phyloP scores from a whole-genome alignment of 2,797 vertebrate genomes.

The Triplophysa yarkandensis region DNA sequence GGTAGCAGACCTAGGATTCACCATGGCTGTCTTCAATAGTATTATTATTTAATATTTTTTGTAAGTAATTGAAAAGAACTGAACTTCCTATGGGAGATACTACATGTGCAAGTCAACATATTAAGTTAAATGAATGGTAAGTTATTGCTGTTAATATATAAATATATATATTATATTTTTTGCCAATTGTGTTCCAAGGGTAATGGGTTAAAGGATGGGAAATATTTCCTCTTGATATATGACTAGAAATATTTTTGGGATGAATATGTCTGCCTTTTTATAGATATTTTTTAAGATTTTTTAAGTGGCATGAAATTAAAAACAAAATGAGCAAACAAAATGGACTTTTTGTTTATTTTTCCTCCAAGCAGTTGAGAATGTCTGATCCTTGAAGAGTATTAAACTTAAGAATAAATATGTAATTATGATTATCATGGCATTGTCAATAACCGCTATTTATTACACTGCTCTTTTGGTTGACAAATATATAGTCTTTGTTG shows the following conservation, averaged over 20 bases:
- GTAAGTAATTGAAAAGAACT: conserved; percentile 78
- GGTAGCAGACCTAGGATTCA: conserved; percentile 76
- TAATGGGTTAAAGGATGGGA: conserved; percentile 75
- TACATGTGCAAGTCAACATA: conserved; percentile 81
- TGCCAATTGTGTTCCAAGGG: conserved; percentile 82
- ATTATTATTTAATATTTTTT: conserved; percentile 96
- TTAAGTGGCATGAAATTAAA: conserved; percentile 80
- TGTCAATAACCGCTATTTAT: conserved; percentile 47
- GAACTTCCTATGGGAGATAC: conserved; percentile 86
- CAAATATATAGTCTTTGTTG: conserved; percentile 60
- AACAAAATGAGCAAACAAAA: conserved; percentile 76
- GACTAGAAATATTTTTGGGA: conserved; percentile 81
- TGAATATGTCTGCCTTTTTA: conserved; percentile 82
- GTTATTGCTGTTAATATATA: conserved; percentile 86
- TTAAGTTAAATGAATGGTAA: conserved; percentile 85
- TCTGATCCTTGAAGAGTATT: conserved; percentile 71
- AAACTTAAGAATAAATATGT: conserved; percentile 66
- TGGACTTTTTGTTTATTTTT: conserved; percentile 80
- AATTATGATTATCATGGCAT: conserved; percentile 50
- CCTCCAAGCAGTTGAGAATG: conserved; percentile 71
- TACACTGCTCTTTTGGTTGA: conserved; percentile 47
- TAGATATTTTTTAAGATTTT: conserved; percentile 84
- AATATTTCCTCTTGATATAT: conserved; percentile 78
- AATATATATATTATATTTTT: conserved; percentile 74
- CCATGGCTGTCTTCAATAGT: conserved; percentile 72